phyloP scores from a whole-genome alignment of 2,113 vertebrate genomes.

The Rhizomys pruinosus region DNA sequence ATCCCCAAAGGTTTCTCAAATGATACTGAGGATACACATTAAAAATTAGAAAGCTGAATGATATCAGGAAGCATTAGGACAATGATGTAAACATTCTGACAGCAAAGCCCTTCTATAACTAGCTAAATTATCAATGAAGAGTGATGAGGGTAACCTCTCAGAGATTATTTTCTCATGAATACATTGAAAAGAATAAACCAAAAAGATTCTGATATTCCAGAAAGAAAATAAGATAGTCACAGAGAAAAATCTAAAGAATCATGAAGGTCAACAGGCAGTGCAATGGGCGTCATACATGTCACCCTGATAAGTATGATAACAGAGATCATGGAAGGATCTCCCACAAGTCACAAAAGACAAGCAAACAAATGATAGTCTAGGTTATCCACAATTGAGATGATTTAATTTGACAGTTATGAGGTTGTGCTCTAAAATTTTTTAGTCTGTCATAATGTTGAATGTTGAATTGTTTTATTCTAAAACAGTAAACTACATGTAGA shows the following conservation, averaged over 20 bases:
- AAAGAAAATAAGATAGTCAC: not conserved
- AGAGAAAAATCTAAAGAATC: not conserved
- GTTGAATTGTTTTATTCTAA: not conserved
- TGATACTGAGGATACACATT: not conserved
- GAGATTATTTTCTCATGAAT: not conserved
- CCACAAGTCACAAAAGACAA: not conserved
- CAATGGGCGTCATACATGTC: too few species aligned
- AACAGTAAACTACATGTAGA: not conserved
- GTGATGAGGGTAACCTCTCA: not conserved
- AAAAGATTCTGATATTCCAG: not conserved
- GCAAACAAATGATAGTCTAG: not conserved
- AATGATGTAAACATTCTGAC: not conserved
- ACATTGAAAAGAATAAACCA: not conserved
- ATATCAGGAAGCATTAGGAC: not conserved
- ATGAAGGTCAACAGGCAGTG: too few species aligned
- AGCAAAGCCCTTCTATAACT: not conserved
- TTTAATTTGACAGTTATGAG: not conserved
- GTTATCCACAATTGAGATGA: not conserved
- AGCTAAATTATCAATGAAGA: not conserved
- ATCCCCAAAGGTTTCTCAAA: not conserved
- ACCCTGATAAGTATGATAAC: not conserved
- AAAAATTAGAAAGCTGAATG: not conserved
- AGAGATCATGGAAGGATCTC: rapidly evolving
- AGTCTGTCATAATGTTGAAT: not conserved
- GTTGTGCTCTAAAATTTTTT: not conserved